Evolutionary conservation across 2,888 invertebrate species (phyloP).

Genomic region (Pollenia griseotomentosa): DNA sequence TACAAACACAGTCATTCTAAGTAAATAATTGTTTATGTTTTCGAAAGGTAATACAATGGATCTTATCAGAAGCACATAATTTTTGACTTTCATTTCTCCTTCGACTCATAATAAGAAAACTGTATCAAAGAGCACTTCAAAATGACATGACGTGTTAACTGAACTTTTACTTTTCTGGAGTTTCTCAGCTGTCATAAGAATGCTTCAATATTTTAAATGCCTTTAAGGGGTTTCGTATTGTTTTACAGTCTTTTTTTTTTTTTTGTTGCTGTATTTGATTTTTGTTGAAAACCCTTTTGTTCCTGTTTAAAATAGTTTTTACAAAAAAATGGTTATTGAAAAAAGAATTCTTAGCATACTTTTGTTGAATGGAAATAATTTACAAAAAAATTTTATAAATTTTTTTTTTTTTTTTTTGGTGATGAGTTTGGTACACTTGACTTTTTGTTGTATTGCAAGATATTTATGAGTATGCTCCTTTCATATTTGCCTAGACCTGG

Average conservation of each 20-base stretch:
- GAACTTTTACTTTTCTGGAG: slow-evolving; percentile 5
- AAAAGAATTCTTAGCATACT: slow-evolving; percentile 12
- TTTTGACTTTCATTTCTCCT: not conserved
- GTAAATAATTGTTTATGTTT: no score
- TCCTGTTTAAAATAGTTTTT: slow-evolving; percentile 19
- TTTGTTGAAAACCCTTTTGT: slow-evolving; percentile 11
- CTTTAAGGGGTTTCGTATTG: slow-evolving; percentile 21
- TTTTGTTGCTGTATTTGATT: no score
- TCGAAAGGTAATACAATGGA: not conserved
- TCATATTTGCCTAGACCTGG: not conserved
- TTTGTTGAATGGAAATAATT: slow-evolving; percentile 14
- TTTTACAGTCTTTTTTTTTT: not conserved
- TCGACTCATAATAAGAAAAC: slow-evolving; percentile 1
- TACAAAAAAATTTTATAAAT: slow-evolving; percentile 14
- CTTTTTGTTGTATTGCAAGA: not conserved
- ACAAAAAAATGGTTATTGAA: slow-evolving; percentile 4
- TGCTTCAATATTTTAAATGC: slow-evolving; percentile 15
- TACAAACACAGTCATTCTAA: no score
- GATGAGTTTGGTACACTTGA: not conserved
- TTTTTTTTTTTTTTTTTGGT: not conserved
- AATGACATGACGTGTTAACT: slow-evolving; percentile 40
- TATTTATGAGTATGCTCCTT: slow-evolving; percentile 6
- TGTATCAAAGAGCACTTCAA: slow-evolving; percentile 21
- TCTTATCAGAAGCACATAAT: not conserved
- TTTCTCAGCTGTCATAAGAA: slow-evolving; percentile 27